Base-by-base conservation (phyloP, 2,888 invertebrate genomes). In the Aspidiotus destructor region DNA sequence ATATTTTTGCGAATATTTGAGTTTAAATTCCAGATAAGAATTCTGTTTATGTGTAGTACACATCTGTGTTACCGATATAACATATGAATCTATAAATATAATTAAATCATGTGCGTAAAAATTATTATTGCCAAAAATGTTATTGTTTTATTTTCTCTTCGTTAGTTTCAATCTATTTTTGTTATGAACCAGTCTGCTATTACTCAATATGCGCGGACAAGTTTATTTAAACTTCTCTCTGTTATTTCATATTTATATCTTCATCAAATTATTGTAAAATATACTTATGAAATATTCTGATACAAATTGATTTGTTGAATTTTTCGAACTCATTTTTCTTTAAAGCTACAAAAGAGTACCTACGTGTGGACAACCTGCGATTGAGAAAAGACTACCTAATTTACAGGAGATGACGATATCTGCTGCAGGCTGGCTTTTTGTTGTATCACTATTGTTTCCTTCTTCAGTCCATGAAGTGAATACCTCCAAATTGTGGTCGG, bases 231-330 rank as follows among this genome's bases (percentile, higher is more conserved):
- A 48, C 48, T n/a, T 28, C 28, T 48, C n/a, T n/a, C 48, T 48
- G 48, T 48, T 48, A 48, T 48, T 48, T 48, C 48, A n/a, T 48
- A n/a, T 48, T 48, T 48, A 28, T 28, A 48, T 48, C 48, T 48
- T 48, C 48, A 48, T 13, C 48, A 48, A 48, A 48, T 48, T 28
- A 28, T 13, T 48, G 48, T 48, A 48, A 48, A 48, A 48, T 48
- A 48, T 48, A 48, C n/a, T 48, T 48, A n/a, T 48, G 48, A 13
- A 48, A 28, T 28, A 28, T 28, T 28, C 28, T 28, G 28, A 13
- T 48, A 13, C 48, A 48, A 48, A 48, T n/a, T 48, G n/a, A n/a
- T 48, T 48, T 48, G n/a, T 48, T 48, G 48, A 11, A 13, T 48
- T 48, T n/a, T 48, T 48, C 28, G 5, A 28, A 28, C 5, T 28